phyloP scores from a whole-genome alignment of 2,888 invertebrate species.

The Apamea epomidion region DNA sequence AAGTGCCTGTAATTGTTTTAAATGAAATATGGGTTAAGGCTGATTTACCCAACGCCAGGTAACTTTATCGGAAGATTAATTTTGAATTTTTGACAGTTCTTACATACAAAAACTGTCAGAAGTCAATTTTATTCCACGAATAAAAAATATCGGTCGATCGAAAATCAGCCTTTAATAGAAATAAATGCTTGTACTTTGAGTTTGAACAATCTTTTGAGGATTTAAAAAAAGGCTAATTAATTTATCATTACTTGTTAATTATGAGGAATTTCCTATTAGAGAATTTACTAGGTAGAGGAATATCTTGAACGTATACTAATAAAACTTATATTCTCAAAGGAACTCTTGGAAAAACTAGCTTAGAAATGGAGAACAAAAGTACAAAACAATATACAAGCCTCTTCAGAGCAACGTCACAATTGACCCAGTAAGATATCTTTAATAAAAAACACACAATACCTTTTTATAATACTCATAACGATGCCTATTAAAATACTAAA shows the following conservation, averaged over 20 bases:
- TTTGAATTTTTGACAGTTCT: too few species aligned
- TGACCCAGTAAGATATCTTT: constrained; percentile 41
- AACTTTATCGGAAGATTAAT: too few species aligned
- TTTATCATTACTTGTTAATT: neutral
- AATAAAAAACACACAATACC: constrained; percentile 58
- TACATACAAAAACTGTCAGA: too few species aligned
- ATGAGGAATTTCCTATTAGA: neutral
- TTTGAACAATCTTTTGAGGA: neutral
- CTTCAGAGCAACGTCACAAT: constrained; percentile 41
- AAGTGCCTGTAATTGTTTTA: neutral
- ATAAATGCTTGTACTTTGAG: neutral
- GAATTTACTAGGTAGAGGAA: neutral
- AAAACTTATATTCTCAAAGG: neutral
- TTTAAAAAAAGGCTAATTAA: neutral
- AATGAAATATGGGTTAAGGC: neutral
- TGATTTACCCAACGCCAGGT: too few species aligned
- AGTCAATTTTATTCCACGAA: too few species aligned
- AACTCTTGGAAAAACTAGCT: neutral
- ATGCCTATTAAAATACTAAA: constrained; percentile 58
- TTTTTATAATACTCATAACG: constrained; percentile 50
- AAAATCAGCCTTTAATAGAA: too few species aligned
- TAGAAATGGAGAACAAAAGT: neutral
- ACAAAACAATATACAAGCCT: neutral
- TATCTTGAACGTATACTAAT: neutral
- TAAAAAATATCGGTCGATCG: too few species aligned